These are phyloP conservation scores for Acleris literana DNA, from an alignment of 2,888 invertebrate genomes.

Conservation along the genomic window DNA sequence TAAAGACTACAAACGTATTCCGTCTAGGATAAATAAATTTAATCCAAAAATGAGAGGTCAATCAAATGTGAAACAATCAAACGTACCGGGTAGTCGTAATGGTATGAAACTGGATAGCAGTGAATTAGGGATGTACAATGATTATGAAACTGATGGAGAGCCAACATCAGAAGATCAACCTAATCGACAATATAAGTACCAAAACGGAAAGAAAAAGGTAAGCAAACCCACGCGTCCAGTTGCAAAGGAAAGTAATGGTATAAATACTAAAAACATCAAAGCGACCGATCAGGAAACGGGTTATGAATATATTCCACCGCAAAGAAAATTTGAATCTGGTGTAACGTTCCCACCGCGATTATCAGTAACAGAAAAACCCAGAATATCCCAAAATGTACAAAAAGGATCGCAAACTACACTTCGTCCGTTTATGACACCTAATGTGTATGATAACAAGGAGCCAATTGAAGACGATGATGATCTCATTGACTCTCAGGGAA, in stretches of 20 bases:
- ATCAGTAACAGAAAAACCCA: constrained; percentile 24
- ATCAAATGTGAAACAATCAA: neutral
- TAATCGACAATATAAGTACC: too few species aligned
- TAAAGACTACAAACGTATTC: constrained; percentile 3
- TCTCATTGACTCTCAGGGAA: constrained; percentile 9
- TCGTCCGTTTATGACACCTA: constrained; percentile 48
- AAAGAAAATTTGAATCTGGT: constrained; percentile 41
- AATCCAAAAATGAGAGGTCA: neutral
- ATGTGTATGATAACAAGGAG: constrained; percentile 40
- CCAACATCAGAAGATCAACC: neutral
- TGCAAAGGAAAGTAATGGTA: neutral
- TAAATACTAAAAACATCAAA: constrained; percentile 12
- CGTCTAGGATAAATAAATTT: constrained; percentile 7
- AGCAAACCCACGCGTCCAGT: constrained; percentile 15
- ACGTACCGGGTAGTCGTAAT: neutral
- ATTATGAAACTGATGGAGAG: neutral
- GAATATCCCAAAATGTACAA: constrained; percentile 2
- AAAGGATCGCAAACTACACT: constrained; percentile 31
- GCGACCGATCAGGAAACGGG: constrained; percentile 38
- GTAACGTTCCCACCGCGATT: constrained; percentile 33
- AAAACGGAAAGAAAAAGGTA: neutral
- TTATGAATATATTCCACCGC: constrained; percentile 48
- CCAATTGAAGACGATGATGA: constrained; percentile 36
- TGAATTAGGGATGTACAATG: neutral
- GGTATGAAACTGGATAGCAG: neutral